These are phyloP conservation scores for Platycheirus albimanus DNA, from an alignment of 2,888 invertebrate species.

Conservation along the genomic window DNA sequence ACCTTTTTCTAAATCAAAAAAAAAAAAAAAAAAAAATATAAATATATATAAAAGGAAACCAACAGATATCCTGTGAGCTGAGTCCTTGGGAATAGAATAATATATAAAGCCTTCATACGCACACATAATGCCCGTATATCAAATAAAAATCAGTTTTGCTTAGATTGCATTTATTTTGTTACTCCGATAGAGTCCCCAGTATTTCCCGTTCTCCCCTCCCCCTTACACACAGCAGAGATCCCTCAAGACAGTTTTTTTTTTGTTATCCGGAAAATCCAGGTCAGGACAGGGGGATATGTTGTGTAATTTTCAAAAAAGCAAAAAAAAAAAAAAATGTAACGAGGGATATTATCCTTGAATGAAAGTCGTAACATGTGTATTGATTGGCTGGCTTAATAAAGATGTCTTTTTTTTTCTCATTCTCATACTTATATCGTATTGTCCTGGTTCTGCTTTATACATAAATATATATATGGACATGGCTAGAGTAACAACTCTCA, in stretches of 20 bases:
- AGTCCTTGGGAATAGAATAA: constrained; percentile 43
- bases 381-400: constrained; percentile 69
- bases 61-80: constrained; percentile 47
- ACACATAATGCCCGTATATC: constrained; percentile 52
- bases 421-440: constrained; percentile 13
- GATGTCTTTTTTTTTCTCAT: constrained; percentile 33
- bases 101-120: constrained; percentile 45
- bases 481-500: neutral
- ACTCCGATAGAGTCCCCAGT: constrained; percentile 2
- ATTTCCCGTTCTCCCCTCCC: no score
- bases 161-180: constrained; percentile 71
- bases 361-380: constrained; percentile 65
- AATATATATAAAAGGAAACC: constrained; percentile 16
- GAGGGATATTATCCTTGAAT: constrained; percentile 69
- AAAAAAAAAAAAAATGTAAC: constrained; percentile 35
- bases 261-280: constrained; percentile 49
- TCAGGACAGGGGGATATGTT: neutral
- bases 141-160: constrained; percentile 73
- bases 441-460: constrained; percentile 19
- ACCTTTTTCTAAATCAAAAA: constrained; percentile 55
- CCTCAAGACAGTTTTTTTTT: constrained; percentile 58
- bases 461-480: constrained; percentile 8
- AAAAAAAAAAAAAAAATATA: constrained; percentile 31
- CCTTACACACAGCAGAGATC: neutral
- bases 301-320: constrained; percentile 16